These are phyloP conservation scores for Masnerella sp. DNA, from an alignment of 2,888 invertebrate genomes.

Conservation along the genomic window DNA sequence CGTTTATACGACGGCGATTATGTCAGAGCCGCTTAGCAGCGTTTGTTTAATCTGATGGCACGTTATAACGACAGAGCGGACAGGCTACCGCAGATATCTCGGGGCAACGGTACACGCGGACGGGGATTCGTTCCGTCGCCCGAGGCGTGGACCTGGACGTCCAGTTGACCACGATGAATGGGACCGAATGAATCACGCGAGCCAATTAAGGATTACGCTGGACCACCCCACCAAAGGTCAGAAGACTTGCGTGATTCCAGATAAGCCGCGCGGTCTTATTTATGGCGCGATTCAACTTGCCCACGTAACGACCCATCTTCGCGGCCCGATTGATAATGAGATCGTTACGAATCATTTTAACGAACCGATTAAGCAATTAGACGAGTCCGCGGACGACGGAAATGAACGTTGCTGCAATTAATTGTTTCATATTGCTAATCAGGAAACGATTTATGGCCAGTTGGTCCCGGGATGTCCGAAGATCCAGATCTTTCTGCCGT, in stretches of 20 bases:
- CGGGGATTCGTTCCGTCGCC: conserved; percentile 67
- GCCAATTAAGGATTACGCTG: conserved; percentile 75
- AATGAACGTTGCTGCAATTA: conserved; percentile 35
- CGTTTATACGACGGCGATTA: conserved; percentile 68
- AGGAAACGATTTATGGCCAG: conserved; percentile 40
- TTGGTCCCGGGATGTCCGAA: neutral
- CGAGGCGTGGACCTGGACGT: conserved; percentile 67
- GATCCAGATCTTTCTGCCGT: conserved; percentile 35
- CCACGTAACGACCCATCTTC: conserved; percentile 24
- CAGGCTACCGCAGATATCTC: conserved; percentile 65
- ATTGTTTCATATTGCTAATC: conserved; percentile 48
- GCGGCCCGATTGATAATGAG: conserved; percentile 46
- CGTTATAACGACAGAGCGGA: conserved; percentile 70
- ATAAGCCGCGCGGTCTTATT: conserved; percentile 57
- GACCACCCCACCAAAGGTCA: conserved; percentile 53
- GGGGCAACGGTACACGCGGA: conserved; percentile 62
- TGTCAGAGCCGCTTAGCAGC: conserved; percentile 71
- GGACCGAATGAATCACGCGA: conserved; percentile 74
- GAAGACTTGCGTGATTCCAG: conserved; percentile 48
- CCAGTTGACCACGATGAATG: conserved; percentile 73
- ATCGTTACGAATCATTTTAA: conserved; percentile 43
- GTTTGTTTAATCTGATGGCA: conserved; percentile 74
- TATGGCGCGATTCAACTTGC: conserved; percentile 36
- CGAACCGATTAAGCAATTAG: conserved; percentile 44
- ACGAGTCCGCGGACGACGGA: conserved; percentile 30